These are phyloP conservation scores for Tribolium madens DNA, from an alignment of 1,140 invertebrate genomes.

Conservation along the genomic window DNA sequence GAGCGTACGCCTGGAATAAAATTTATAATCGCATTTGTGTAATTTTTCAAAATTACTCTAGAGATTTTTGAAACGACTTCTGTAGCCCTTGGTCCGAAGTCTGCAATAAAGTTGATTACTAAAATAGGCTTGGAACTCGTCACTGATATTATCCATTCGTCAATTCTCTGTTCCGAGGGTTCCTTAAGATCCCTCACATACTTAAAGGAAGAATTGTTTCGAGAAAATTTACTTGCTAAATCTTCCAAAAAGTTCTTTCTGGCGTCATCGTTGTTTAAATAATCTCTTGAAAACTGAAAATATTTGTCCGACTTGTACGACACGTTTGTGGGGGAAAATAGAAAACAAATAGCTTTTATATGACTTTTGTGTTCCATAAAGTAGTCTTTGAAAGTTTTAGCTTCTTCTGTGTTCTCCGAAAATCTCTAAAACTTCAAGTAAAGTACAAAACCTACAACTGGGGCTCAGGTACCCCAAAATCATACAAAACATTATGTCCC, in stretches of 20 bases:
- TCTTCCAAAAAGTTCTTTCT: background rate
- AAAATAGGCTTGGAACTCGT: background rate
- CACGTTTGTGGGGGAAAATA: background rate
- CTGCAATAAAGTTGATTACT: background rate
- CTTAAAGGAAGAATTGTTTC: background rate
- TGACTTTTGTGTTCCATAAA: background rate
- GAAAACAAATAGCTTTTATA: background rate
- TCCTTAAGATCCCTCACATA: background rate
- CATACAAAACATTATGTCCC: background rate
- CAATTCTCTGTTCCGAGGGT: background rate
- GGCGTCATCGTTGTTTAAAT: background rate
- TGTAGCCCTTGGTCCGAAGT: background rate
- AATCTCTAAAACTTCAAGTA: background rate
- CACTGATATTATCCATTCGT: background rate
- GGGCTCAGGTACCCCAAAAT: background rate
- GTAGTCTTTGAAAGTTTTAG: background rate
- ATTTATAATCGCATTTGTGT: too few species aligned
- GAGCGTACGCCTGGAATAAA: background rate
- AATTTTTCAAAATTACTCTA: too few species aligned
- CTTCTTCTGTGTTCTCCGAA: background rate
- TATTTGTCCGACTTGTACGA: background rate
- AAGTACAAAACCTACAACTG: background rate
- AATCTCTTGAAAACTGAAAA: background rate
- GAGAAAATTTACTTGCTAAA: background rate
- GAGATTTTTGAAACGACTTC: background rate